These are phyloP conservation scores for Cebus imitator DNA, from an alignment of 2,113 vertebrate species.

Conservation along the genomic window DNA sequence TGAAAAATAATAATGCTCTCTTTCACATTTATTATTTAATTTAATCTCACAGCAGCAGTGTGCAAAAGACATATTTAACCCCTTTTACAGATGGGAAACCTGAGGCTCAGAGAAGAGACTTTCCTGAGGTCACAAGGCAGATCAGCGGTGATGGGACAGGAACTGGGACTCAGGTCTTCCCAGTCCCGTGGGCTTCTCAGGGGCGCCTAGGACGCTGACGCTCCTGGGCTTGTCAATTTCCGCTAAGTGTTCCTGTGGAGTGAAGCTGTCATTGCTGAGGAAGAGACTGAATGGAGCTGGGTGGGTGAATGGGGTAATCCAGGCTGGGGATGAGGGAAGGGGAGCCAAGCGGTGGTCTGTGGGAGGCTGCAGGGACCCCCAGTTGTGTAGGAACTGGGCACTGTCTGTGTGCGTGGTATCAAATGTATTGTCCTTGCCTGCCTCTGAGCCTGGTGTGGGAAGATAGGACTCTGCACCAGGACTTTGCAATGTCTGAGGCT, in stretches of 20 bases:
- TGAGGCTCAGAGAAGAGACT: not conserved
- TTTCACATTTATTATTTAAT: not conserved
- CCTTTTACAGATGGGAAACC: not conserved
- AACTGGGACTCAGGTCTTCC: not conserved
- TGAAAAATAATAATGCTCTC: not conserved
- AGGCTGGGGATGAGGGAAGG: not conserved
- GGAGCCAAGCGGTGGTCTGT: too few relatives aligned
- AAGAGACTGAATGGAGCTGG: not conserved
- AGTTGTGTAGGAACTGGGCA: not conserved
- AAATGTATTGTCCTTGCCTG: not conserved
- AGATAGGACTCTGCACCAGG: not conserved
- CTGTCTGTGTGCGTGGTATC: not conserved
- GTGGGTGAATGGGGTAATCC: not conserved
- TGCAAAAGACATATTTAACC: not conserved
- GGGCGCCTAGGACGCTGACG: accelerated
- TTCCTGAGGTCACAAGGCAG: not conserved
- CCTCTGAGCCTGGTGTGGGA: not conserved
- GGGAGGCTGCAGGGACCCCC: not conserved
- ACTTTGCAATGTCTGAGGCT: accelerated
- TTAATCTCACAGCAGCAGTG: not conserved
- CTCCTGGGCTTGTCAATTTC: not conserved
- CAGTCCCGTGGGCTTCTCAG: not conserved
- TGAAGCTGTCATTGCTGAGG: not conserved
- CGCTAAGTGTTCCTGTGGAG: not conserved
- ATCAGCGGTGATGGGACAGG: not conserved